Conservation (phyloP, 2,888 invertebrate species). For the Agrotis exclamationis region DNA sequence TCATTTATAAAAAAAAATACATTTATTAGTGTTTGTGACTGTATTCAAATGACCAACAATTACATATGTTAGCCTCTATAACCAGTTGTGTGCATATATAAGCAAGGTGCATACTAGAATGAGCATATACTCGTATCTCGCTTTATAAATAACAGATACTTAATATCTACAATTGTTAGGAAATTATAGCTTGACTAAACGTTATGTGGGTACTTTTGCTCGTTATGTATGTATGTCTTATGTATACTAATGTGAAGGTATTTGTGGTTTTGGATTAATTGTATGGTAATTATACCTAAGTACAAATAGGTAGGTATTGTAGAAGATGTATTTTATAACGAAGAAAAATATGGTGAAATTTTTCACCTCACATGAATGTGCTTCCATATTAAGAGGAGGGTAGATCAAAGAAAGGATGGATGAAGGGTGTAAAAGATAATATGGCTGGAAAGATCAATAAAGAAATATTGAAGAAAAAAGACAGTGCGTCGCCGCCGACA, state of each 20-base stretch:
- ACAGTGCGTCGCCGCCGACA: too few relatives aligned
- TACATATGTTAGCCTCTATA: constrained; percentile 38
- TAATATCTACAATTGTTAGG: constrained; percentile 44
- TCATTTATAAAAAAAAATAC: too few relatives aligned
- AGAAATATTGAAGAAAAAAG: neutral
- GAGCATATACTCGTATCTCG: constrained; percentile 42
- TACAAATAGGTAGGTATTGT: neutral
- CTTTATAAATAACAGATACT: constrained; percentile 42
- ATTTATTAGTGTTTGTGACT: neutral
- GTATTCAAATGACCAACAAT: constrained; percentile 33
- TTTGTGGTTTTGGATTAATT: neutral
- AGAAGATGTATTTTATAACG: neutral
- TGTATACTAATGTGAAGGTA: constrained; percentile 3
- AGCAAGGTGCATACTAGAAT: constrained; percentile 38
- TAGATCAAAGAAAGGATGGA: neutral
- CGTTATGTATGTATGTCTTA: constrained; percentile 27
- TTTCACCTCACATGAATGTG: neutral
- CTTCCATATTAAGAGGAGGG: neutral
- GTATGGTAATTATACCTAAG: constrained; percentile 1
- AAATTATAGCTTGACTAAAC: constrained; percentile 49
- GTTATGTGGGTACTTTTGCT: constrained; percentile 20
- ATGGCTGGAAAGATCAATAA: neutral
- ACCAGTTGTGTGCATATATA: constrained; percentile 47
- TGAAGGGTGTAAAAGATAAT: neutral
- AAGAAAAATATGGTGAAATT: neutral